These are phyloP conservation scores for Leptodactylus fallax DNA, from an alignment of 2,797 vertebrate species.

Conservation along the genomic window DNA sequence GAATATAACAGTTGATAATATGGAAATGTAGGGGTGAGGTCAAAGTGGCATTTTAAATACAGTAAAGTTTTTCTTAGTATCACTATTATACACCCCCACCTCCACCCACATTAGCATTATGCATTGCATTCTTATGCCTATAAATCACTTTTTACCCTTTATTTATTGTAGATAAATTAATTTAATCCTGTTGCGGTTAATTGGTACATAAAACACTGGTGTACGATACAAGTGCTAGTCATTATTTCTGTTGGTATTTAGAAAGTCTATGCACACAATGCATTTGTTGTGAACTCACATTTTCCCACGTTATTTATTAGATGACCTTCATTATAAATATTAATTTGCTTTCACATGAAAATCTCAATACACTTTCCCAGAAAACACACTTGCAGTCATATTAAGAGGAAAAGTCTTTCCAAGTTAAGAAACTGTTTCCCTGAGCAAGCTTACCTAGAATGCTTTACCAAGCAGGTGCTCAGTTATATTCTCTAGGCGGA, in stretches of 20 bases:
- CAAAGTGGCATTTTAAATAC: too few species aligned
- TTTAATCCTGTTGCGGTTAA: neutral
- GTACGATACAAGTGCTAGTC: neutral
- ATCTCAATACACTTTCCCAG: neutral
- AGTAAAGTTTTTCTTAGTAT: neutral
- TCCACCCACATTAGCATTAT: neutral
- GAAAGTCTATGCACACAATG: neutral
- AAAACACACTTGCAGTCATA: neutral
- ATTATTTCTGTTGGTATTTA: neutral
- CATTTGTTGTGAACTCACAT: neutral
- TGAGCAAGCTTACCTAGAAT: neutral
- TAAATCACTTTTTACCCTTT: neutral
- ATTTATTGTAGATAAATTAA: neutral
- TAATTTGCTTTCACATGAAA: neutral
- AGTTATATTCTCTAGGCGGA: constrained; percentile 47
- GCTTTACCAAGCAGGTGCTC: constrained; percentile 42
- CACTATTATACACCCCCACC: neutral
- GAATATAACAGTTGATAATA: neutral
- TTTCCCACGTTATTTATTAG: neutral
- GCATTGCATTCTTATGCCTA: neutral
- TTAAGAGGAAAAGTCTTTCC: neutral
- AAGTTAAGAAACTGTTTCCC: neutral
- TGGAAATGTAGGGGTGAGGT: neutral
- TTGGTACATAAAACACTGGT: neutral
- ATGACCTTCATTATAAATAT: neutral